Evolutionary conservation across 2,888 invertebrate species (phyloP), one percentile per base, ranked within the genome.

Genomic region (Sipunculus nudus): DNA sequence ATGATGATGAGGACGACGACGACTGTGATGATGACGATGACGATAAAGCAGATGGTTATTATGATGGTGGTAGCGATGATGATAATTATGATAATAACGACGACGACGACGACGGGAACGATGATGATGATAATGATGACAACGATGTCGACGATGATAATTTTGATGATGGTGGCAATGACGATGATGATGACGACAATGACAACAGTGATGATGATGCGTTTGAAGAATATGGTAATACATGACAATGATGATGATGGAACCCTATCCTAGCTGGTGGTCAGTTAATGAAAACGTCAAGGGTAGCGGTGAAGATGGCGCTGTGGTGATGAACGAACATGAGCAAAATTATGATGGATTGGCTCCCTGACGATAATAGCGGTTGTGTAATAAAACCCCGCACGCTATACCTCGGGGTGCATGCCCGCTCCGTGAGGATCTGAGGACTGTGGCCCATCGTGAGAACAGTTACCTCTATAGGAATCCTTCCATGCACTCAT

Each of bases 151-250:
- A 2, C 23, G 19, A 2, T 23, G 23, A 35, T 1, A 39, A 35
- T 8, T 16, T 6, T 6, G 13, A 48, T 25, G 28, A 35, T 16
- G 38, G 16, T 3, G 2, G 23, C 39, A 3, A 50, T 3, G 26
- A 53, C 23, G 39, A 48, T 25, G 35, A 48, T 23, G 23, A 50
- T 26, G 28, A 53, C 23, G 4, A 50, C 48, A 25, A 35, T 35
- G n/a, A 56, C 21, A 21, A 56, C 29, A 28, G 25, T 23, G 23
- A 54, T 32, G 39, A 56, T 49, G 32, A 38, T 56, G n/a, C n/a
- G n/a, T n/a, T n/a, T n/a, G 26, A 2, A 16, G 52, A n/a, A 8
- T 16, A 52, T 41, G 40, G 8, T 45, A 41, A 21, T 39, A n/a
- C 8, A 46, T n/a, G 10, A 8, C 19, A 21, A 39, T 25, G 52